Evolutionary conservation across 2,888 invertebrate genomes (phyloP).

Genomic region (Lissocephala sabroskyi): DNA sequence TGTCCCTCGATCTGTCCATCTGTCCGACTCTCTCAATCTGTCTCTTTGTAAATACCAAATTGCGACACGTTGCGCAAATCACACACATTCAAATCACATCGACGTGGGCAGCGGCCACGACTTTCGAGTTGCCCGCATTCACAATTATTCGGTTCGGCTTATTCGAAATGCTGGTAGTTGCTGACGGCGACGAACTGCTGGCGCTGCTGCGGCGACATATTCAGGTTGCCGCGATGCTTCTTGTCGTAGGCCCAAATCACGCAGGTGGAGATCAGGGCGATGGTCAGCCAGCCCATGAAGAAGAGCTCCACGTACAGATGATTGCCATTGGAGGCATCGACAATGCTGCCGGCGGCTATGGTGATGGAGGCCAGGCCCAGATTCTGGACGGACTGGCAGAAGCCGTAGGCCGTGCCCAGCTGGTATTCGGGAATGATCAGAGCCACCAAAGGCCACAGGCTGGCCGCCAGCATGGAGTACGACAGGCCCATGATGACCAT

Average conservation of each 20-base stretch:
- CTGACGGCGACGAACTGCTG: slow-evolving; percentile 23
- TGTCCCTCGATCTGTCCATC: too few species aligned
- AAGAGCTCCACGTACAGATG: slow-evolving; percentile 93
- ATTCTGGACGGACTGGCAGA: slow-evolving; percentile 97
- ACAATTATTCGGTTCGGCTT: slow-evolving; percentile 7
- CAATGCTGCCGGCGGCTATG: slow-evolving; percentile 88
- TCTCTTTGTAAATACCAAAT: slow-evolving; percentile 50
- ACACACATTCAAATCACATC: slow-evolving; percentile 36
- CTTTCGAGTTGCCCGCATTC: slow-evolving; percentile 11
- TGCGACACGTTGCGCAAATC: slow-evolving; percentile 52
- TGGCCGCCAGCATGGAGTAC: slow-evolving; percentile 94
- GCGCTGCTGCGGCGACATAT: slow-evolving; percentile 80
- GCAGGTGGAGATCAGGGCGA: slow-evolving; percentile 81
- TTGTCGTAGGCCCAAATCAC: slow-evolving; percentile 83
- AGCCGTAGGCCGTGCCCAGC: slow-evolving; percentile 96
- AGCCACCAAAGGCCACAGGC: slow-evolving; percentile 96
- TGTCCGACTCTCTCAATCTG: too few species aligned
- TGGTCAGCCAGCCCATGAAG: slow-evolving; percentile 87
- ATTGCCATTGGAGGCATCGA: slow-evolving; percentile 81
- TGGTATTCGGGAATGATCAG: slow-evolving; percentile 93
- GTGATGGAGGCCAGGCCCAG: slow-evolving; percentile 91
- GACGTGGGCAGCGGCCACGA: slow-evolving; percentile 1
- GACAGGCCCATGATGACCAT: slow-evolving; percentile 87
- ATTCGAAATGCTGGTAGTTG: slow-evolving; percentile 50
- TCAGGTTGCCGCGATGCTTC: slow-evolving; percentile 79